A percentile compares a stretch with the other conserved stretches of the same genome.
Evolutionary conservation across 1,140 invertebrate species (phyloP).

Genomic region (Trinorchestia longiramus): DNA sequence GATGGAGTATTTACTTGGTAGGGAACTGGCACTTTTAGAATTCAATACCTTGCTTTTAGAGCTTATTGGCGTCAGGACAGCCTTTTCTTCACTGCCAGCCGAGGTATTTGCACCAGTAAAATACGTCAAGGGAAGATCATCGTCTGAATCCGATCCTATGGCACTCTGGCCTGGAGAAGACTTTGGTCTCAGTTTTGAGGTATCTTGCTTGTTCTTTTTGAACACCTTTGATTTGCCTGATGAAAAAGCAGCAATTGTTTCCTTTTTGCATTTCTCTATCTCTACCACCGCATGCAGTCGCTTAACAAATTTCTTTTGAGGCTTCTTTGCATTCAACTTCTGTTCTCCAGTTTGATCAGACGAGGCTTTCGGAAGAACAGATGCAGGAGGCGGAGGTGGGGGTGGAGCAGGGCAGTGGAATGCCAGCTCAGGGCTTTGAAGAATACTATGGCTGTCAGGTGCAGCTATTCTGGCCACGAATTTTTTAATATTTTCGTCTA

Average conservation of each 20-base stretch:
- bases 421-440: constrained; percentile 27
- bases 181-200: not conserved
- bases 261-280: not conserved
- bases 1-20: constrained; percentile 18
- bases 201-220: not conserved
- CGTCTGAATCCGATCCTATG: not conserved
- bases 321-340: not conserved
- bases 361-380: not conserved
- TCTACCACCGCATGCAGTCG: not conserved
- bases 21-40: not conserved
- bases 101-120: not conserved
- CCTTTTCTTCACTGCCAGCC: not conserved
- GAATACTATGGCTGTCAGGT: constrained; percentile 56
- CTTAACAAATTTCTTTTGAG: not conserved
- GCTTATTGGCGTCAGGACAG: not conserved
- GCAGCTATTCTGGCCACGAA: constrained; percentile 60
- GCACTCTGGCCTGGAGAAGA: not conserved
- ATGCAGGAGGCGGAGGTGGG: not conserved
- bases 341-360: not conserved
- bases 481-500: constrained; percentile 61
- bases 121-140: constrained; percentile 1
- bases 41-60: not conserved
- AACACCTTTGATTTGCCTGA: not conserved
- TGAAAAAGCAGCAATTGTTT: not conserved
- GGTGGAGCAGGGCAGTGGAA: constrained; percentile 30